Conservation (phyloP, 2,888 invertebrate genomes). For the Dioctria rufipes region DNA sequence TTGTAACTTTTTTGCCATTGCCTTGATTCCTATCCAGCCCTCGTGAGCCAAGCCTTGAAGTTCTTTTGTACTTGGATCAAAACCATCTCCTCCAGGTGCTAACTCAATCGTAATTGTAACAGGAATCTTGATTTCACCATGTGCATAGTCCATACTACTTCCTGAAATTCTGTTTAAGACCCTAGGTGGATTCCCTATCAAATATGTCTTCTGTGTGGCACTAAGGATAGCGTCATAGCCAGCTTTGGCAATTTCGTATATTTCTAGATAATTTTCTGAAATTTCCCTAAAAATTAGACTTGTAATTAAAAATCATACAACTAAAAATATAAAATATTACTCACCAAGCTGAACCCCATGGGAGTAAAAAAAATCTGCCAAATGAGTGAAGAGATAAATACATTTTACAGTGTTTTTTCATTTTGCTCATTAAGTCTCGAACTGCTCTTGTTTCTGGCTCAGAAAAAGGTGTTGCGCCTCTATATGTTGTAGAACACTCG, state of each 20-base stretch:
- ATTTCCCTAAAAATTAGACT: conserved; percentile 2
- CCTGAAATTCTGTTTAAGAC: background rate
- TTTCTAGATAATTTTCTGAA: background rate
- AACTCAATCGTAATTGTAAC: conserved; percentile 15
- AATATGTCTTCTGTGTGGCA: background rate
- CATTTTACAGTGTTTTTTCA: background rate
- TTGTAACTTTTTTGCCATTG: conserved; percentile 19
- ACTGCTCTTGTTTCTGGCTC: conserved; percentile 78
- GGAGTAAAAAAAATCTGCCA: conserved; percentile 11
- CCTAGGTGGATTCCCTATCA: conserved; percentile 14
- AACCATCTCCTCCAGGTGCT: background rate
- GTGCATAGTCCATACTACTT: conserved; percentile 15
- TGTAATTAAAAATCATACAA: background rate
- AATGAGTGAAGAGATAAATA: conserved; percentile 25
- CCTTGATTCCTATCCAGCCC: conserved; percentile 18
- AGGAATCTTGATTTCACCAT: conserved; percentile 8
- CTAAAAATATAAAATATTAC: background rate
- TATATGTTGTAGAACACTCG: conserved; percentile 76
- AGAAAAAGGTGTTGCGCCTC: conserved; percentile 77
- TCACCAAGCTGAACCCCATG: conserved; percentile 11
- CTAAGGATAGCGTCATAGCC: background rate
- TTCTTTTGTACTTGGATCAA: conserved; percentile 19
- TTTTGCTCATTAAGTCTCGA: background rate
- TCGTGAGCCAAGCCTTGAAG: background rate
- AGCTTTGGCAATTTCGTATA: background rate